Base-by-base conservation (phyloP, 2,113 vertebrate species). In the Fulmarus glacialis region DNA sequence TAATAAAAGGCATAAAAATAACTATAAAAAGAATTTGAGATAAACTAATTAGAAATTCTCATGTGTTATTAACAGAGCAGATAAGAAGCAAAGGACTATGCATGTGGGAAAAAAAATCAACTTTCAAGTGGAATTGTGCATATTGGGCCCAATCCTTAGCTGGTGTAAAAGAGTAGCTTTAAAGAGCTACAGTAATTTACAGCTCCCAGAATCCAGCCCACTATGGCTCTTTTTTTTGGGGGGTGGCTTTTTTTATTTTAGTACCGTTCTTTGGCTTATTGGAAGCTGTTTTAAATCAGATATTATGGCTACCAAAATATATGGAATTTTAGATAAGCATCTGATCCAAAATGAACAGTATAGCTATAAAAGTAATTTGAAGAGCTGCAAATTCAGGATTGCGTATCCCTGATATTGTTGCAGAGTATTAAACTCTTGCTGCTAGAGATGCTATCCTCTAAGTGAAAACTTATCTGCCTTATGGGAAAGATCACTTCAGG, bases 391-490 rank as follows among this genome's bases (percentile, higher is more conserved):
- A 97, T 94, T 96, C 92, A 89, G 93, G 78, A 83, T 94, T 96
- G 91, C 11, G 5, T 78, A 91, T 87, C 79, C 95, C 59, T 94
- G 95, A 95, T 96, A 94, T 93, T 93, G 95, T 97, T 97, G 93
- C 56, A 90, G 79, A 87, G 79, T 93, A 94, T 95, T 93, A 93
- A 94, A 95, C 79, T 91, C 90, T 95, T 95, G 89, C 89, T 95
- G 92, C 59, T 96, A 63, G 77, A 97, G 87, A 93, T 97, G 80
- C 82, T 96, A 92, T 91, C 91, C 92, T 96, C 68, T 96, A 93
- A 95, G 90, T 97, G 94, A 93, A 97, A 96, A 96, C 89, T 96
- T 93, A 95, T 97, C 83, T 97, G 95, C 66, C 78, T 87, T 96
- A 85, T 74, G 73, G 85, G 82, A 94, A 97, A 89, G 82, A 97